Percentiles rank a stretch among this genome's conserved stretches.
Evolutionary conservation across 2,888 invertebrate genomes (phyloP).

Genomic region (Troides helena): DNA sequence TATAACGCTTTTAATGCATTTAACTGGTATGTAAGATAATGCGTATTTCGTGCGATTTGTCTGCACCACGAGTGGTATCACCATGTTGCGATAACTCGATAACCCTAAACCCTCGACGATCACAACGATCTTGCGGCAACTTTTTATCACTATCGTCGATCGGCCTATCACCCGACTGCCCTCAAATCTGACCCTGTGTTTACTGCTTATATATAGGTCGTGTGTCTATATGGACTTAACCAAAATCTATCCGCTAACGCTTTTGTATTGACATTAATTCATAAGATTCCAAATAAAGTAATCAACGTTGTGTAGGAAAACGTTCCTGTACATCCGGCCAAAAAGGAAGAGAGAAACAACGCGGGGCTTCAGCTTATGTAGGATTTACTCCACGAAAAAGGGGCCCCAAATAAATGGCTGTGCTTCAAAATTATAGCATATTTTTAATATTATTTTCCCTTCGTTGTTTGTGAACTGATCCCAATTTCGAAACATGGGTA

Average conservation of each 20-base stretch:
- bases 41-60: not conserved
- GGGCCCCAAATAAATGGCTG: too few species aligned
- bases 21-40: not conserved
- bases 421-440: too few species aligned
- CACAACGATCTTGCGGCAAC: slow-evolving; percentile 6
- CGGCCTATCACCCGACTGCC: slow-evolving; percentile 17
- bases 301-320: too few species aligned
- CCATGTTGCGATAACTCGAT: slow-evolving; percentile 14
- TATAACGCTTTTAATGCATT: not conserved
- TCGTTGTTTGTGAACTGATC: too few species aligned
- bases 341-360: too few species aligned
- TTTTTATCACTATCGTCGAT: slow-evolving; percentile 13
- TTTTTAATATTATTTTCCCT: too few species aligned
- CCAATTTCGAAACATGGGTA: too few species aligned
- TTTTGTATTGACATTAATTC: not conserved
- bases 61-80: not conserved
- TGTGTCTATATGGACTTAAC: not conserved
- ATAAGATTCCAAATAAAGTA: too few species aligned
- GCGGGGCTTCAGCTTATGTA: too few species aligned
- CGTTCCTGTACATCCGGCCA: too few species aligned
- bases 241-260: not conserved
- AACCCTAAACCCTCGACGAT: slow-evolving; percentile 20
- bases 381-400: too few species aligned
- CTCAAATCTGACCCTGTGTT: slow-evolving; percentile 22
- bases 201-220: slow-evolving; percentile 15